Conservation (phyloP, 2,797 vertebrate genomes). For the Sarcophilus harrisii region DNA sequence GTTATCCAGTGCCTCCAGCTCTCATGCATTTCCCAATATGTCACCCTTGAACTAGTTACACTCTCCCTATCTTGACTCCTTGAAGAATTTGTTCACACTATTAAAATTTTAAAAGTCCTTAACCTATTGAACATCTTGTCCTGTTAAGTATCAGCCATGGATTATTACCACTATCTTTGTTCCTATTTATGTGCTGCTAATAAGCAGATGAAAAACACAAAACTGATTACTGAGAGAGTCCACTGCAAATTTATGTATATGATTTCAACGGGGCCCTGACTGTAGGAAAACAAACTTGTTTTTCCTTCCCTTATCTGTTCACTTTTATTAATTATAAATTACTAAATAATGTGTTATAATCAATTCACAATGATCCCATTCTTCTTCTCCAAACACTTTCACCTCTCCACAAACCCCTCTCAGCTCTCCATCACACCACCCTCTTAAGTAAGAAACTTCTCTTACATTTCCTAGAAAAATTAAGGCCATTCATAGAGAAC, state of each 20-base stretch:
- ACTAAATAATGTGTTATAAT: background rate
- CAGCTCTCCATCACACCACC: background rate
- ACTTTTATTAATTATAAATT: background rate
- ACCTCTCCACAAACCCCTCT: background rate
- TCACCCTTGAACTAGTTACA: background rate
- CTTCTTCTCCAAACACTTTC: background rate
- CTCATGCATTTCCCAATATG: background rate
- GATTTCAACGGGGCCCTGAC: background rate
- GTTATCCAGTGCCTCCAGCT: background rate
- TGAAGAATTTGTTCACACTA: background rate
- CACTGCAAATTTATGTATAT: background rate
- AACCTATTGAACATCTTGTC: background rate
- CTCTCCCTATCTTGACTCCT: background rate
- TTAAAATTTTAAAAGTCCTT: background rate
- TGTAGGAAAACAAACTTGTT: background rate
- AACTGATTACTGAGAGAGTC: background rate
- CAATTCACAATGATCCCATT: background rate
- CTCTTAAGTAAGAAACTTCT: background rate
- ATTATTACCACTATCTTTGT: background rate
- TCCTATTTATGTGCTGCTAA: background rate
- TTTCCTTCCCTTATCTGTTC: background rate
- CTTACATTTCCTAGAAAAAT: background rate
- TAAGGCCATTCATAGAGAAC: background rate
- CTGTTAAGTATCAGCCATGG: background rate
- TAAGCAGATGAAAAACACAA: background rate